Evolutionary conservation across 2,888 invertebrate genomes (phyloP), one percentile per base, ranked within the genome.

Genomic region (Heterodera filipjevi): DNA sequence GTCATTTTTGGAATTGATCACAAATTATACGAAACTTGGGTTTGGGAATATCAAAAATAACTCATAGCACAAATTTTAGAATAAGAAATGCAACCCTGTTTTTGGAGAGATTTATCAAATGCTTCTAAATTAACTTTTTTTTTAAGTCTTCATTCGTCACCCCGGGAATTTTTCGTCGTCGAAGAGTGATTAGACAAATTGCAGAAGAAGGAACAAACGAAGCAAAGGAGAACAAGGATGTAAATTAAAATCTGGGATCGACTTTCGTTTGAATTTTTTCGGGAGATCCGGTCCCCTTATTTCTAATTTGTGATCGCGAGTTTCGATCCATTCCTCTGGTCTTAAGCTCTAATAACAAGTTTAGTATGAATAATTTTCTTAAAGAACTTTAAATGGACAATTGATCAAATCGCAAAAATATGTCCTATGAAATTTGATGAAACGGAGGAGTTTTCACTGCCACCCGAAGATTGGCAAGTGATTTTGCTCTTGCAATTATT

Each of bases 401-500:
- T 59, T 59, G 59, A 59, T n/a, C 59, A 59, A 22, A n/a, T 59
- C 12, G 59, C 59, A n/a, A 59, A 59, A n/a, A 59, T 59, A 59
- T 27, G 27, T 27, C 59, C 59, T 12, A 22, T 59, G 3, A 27
- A 59, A 59, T 59, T 59, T 59, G 59, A 59, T 27, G 59, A 59
- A 8, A 27, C 59, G 6, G 59, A 59, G n/a, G 59, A 59, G 59
- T 22, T 27, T 59, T n/a, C 59, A 59, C 27, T 59, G 27, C 59
- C 59, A 22, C 59, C 59, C 27, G 59, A 59, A 59, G 27, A 59
- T 22, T 59, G 59, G 59, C 27, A 59, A 3, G n/a, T n/a, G n/a
- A n/a, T n/a, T n/a, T n/a, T n/a, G n/a, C n/a, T n/a, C n/a, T n/a
- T n/a, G n/a, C n/a, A n/a, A n/a, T 19, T 59, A 1, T n/a, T 59